phyloP scores from a whole-genome alignment of 1,140 invertebrate genomes.

The Brachionus paranguensis region DNA sequence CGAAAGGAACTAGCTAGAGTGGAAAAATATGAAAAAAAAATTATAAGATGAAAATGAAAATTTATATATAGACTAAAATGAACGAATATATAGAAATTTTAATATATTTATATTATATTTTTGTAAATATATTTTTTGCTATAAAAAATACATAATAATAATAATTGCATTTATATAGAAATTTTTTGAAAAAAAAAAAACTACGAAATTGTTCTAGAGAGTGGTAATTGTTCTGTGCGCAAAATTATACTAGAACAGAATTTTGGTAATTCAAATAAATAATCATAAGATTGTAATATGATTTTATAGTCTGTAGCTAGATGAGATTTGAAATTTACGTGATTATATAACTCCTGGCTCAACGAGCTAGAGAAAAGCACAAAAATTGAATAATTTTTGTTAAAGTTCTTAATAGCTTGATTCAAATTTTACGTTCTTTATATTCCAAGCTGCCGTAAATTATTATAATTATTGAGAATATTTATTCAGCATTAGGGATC shows the following conservation, averaged over 20 bases:
- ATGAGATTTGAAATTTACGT: not conserved
- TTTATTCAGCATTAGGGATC: not conserved
- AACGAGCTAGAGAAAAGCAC: not conserved
- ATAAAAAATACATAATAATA: not conserved
- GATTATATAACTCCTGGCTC: not conserved
- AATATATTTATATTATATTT: not conserved
- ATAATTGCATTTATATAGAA: not conserved
- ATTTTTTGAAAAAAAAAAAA: not conserved
- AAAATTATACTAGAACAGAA: not conserved
- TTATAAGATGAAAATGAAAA: not conserved
- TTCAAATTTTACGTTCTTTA: not conserved
- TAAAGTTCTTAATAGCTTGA: not conserved
- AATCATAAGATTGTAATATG: slow-evolving; percentile 28
- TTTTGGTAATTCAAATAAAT: not conserved
- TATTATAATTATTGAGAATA: not conserved
- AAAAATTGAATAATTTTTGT: not conserved
- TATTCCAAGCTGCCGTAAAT: slow-evolving; percentile 5
- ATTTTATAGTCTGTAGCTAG: not conserved
- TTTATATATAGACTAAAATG: not conserved
- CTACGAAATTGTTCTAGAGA: not conserved
- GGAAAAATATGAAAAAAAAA: not conserved
- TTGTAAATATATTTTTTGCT: not conserved
- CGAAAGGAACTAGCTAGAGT: not conserved
- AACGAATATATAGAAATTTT: not conserved
- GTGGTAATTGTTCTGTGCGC: not conserved